Conservation (phyloP, 2,888 invertebrate species). For the Standfussiana lucernea region DNA sequence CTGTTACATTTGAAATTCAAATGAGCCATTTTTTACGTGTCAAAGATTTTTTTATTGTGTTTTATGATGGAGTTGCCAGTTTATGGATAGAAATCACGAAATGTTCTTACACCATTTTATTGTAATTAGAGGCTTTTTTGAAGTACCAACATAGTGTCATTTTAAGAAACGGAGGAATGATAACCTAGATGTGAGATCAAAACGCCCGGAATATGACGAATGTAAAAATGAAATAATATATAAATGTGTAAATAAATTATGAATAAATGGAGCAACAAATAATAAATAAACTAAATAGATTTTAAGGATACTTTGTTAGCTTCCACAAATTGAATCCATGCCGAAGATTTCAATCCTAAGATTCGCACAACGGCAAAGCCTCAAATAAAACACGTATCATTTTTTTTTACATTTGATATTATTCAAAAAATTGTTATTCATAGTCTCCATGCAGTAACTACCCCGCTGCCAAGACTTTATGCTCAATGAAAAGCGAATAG, state of each 20-base stretch:
- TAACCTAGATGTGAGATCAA: neutral
- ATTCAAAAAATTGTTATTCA: neutral
- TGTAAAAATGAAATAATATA: no score
- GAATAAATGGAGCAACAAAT: neutral
- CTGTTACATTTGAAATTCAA: slow-evolving; percentile 50
- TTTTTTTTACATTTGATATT: neutral
- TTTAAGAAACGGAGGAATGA: neutral
- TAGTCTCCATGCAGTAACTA: no score
- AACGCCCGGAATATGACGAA: neutral
- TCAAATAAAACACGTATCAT: neutral
- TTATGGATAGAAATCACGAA: slow-evolving; percentile 35
- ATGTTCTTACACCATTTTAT: slow-evolving; percentile 1
- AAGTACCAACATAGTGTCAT: neutral
- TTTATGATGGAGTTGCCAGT: slow-evolving; percentile 8
- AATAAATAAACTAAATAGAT: neutral
- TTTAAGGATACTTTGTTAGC: neutral
- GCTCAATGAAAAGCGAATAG: no score
- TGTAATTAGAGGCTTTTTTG: neutral
- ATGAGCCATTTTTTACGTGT: slow-evolving; percentile 39
- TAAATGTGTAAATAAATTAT: neutral
- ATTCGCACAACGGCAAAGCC: neutral
- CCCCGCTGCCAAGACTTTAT: no score
- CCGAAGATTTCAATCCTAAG: neutral
- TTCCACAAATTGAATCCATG: neutral
- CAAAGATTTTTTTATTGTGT: slow-evolving; percentile 51